phyloP scores from a whole-genome alignment of 2,888 invertebrate genomes.

The Notodromas monacha region DNA sequence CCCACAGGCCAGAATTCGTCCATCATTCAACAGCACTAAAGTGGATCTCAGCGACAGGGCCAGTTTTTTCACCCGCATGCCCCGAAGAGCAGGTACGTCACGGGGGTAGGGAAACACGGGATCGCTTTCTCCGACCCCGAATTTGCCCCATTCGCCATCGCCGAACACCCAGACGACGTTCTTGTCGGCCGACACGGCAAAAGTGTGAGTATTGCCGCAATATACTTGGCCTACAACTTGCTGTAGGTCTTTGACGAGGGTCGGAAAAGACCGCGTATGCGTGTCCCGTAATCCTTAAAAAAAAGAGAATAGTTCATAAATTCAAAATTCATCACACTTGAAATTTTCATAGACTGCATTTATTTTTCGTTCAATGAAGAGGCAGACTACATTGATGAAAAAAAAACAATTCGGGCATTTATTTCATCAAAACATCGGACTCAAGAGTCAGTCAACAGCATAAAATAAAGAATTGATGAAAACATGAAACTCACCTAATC shows the following conservation, averaged over 20 bases:
- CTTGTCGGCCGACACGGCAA: conserved; percentile 22
- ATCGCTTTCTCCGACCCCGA: conserved; percentile 20
- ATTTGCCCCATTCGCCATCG: conserved; percentile 23
- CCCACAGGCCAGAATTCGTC: conserved; percentile 28
- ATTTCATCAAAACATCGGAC: too few species aligned
- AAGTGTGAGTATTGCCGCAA: conserved; percentile 23
- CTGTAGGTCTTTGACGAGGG: conserved; percentile 22
- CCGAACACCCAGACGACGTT: conserved; percentile 25
- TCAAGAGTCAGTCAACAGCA: too few species aligned
- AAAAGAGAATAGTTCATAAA: conserved; percentile 1
- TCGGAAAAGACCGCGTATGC: conserved; percentile 23
- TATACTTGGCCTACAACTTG: conserved; percentile 7
- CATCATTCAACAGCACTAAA: conserved; percentile 21
- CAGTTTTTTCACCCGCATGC: conserved; percentile 23
- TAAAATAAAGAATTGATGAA: conserved; percentile 5
- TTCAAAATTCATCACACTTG: too few species aligned
- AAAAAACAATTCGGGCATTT: conserved; percentile 1
- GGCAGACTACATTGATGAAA: too few species aligned
- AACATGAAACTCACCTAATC: conserved; percentile 15
- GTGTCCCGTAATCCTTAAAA: conserved; percentile 25
- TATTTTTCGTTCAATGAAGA: too few species aligned
- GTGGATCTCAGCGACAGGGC: conserved; percentile 23
- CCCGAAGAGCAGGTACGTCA: conserved; percentile 24
- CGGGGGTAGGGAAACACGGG: conserved; percentile 23
- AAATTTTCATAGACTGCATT: too few species aligned